Evolutionary conservation across 2,113 vertebrate genomes (phyloP).

Genomic region (Mugil cephalus): DNA sequence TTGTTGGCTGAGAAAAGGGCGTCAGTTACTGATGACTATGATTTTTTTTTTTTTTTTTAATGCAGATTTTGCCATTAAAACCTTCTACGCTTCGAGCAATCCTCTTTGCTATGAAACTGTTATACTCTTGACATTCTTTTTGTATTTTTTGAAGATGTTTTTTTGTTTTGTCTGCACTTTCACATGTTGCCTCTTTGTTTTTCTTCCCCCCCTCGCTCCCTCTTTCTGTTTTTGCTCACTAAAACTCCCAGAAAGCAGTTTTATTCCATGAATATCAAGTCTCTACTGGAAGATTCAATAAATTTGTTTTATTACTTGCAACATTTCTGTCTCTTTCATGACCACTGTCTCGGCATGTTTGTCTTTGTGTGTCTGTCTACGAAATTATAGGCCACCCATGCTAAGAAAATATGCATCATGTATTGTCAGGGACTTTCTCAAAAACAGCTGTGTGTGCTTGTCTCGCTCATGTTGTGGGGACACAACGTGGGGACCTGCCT

Average conservation of each 20-base stretch:
- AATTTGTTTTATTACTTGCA: conserved; percentile 90
- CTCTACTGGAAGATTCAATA: conserved; percentile 98
- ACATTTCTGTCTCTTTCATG: conserved; percentile 80
- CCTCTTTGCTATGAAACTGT: conserved; percentile 76
- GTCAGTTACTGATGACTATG: conserved; percentile 63
- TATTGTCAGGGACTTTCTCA: conserved; percentile 39
- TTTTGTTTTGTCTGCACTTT: conserved; percentile 90
- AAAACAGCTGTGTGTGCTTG: conserved; percentile 14
- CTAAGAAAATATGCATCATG: conserved; percentile 45
- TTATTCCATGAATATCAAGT: conserved; percentile 95
- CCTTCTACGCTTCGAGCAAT: conserved; percentile 72
- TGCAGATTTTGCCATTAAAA: conserved; percentile 72
- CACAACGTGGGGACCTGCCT: neutral
- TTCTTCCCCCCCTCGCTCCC: conserved; percentile 44
- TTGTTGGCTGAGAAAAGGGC: conserved; percentile 57
- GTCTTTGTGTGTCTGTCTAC: conserved; percentile 7
- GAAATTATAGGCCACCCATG: conserved; percentile 54
- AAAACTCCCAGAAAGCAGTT: conserved; percentile 89
- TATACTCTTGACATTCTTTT: conserved; percentile 82
- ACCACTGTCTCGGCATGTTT: conserved; percentile 22
- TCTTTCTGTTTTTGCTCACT: conserved; percentile 82
- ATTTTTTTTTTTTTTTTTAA: conserved; percentile 59
- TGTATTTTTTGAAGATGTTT: conserved; percentile 85
- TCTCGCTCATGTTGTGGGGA: neutral
- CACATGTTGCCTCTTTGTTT: conserved; percentile 69